Evolutionary conservation across 2,113 vertebrate species (phyloP), one percentile per base, ranked within the genome.

Genomic region (Tragelaphus imberbis): DNA sequence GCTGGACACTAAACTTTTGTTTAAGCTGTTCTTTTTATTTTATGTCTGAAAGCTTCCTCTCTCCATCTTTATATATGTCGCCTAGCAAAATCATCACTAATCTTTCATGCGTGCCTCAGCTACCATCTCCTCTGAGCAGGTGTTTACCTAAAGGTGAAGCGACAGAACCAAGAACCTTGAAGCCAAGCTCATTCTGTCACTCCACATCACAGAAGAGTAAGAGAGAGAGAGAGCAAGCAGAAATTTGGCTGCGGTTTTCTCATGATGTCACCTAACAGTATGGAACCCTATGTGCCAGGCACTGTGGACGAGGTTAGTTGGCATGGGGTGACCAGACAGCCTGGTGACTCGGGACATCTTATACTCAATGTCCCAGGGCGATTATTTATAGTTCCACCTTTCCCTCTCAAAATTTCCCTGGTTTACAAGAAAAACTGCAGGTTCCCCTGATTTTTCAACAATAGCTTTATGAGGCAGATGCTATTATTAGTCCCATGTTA

Each of bases 211-310:
- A 21, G 21, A 65, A 30, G 33, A 49, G 51, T 16, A 10, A 65
- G 0, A 13, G 11, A 49, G 33, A 59, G 49, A 49, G 14, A 1
- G 3, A 75, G 40, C 23, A 77, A 19, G 7, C 10, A 23, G 40
- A 21, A 36, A 25, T 1, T 14, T 27, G 53, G 13, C 0, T 0
- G 7, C 10, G 16, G 44, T 7, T 61, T 47, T 28, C 4, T 4
- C 28, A 23, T 16, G 28, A n/a, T 2, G 23, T 33, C 19, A 53
- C 13, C 53, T 12, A 40, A 25, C 8, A 25, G 53, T 12, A 4
- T 5, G 55, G 81, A 27, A 27, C 71, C 8, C 30, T 4, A 17
- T 6, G 4, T 15, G 49, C 56, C 27, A 19, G 51, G 14, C 2
- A 14, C n/a, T 36, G 0, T 0, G 2, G 27, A 10, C 28, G 14